A percentile compares a stretch with the other conserved stretches of the same genome.
phyloP scores from a whole-genome alignment of 2,888 invertebrate species.

The Linyphia triangularis region DNA sequence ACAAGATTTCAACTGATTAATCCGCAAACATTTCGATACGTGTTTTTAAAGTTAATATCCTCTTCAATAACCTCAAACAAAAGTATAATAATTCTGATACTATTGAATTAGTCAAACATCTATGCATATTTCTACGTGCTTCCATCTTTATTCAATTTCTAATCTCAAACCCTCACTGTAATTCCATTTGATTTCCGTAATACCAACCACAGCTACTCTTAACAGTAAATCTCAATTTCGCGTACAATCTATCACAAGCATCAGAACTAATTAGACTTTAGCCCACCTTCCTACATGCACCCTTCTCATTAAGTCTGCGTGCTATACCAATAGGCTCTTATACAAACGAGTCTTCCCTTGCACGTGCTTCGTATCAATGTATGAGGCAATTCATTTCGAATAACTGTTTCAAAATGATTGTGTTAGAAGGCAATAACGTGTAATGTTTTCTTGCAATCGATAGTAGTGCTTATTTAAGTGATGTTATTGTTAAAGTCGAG shows the following conservation, averaged over 20 bases:
- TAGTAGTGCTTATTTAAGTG: no score
- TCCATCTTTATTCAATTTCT: background rate
- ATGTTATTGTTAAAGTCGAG: no score
- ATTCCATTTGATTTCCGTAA: conserved; percentile 18
- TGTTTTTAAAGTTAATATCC: background rate
- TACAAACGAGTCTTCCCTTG: no score
- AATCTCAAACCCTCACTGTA: background rate
- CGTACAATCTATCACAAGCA: conserved; percentile 35
- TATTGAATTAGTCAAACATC: background rate
- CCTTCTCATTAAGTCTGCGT: conserved; percentile 28
- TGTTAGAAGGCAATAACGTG: background rate
- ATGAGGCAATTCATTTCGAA: no score
- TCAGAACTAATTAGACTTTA: conserved; percentile 27
- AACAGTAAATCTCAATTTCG: conserved; percentile 49
- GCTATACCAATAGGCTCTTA: no score
- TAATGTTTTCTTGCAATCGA: background rate
- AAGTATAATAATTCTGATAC: background rate
- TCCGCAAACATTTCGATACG: background rate
- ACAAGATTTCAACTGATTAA: background rate
- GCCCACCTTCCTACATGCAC: background rate
- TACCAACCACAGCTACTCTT: conserved; percentile 21
- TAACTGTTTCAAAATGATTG: background rate
- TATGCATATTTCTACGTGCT: background rate
- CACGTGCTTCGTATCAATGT: no score
- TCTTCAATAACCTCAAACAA: background rate